Evolutionary conservation across 2,797 vertebrate genomes (phyloP).

Genomic region (Eupleurogrammus muticus): DNA sequence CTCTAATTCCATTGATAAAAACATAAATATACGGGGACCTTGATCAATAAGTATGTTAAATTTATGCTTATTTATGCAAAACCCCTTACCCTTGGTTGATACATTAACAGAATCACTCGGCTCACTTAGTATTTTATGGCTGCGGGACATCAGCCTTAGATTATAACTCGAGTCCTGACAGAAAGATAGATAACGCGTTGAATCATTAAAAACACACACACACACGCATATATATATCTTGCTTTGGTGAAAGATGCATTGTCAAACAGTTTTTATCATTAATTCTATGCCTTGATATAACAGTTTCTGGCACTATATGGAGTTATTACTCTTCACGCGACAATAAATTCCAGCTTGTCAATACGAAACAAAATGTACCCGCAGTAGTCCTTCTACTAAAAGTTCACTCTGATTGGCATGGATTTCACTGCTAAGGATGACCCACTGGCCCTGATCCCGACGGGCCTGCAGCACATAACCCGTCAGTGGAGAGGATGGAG

Average conservation of each 20-base stretch:
- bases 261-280: not conserved
- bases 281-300: not conserved
- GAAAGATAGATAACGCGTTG: conserved; percentile 19
- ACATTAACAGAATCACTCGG: conserved; percentile 91
- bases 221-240: no score
- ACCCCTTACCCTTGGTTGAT: conserved; percentile 89
- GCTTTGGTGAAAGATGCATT: not conserved
- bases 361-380: conserved; percentile 79
- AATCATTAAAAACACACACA: not conserved
- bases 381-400: conserved; percentile 91
- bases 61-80: not conserved
- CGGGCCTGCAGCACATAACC: conserved; percentile 90
- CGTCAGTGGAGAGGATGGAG: conserved; percentile 81
- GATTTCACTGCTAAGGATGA: conserved; percentile 87
- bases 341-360: not conserved
- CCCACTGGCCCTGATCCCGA: conserved; percentile 88
- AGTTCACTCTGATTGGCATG: conserved; percentile 85
- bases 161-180: conserved; percentile 91
- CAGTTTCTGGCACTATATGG: not conserved
- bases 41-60: not conserved
- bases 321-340: not conserved
- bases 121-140: conserved; percentile 87
- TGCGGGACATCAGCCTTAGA: conserved; percentile 91
- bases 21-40: not conserved
- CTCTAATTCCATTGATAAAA: not conserved